Conservation (phyloP, 2,888 invertebrate genomes). For the Galerucella nymphaeae region DNA sequence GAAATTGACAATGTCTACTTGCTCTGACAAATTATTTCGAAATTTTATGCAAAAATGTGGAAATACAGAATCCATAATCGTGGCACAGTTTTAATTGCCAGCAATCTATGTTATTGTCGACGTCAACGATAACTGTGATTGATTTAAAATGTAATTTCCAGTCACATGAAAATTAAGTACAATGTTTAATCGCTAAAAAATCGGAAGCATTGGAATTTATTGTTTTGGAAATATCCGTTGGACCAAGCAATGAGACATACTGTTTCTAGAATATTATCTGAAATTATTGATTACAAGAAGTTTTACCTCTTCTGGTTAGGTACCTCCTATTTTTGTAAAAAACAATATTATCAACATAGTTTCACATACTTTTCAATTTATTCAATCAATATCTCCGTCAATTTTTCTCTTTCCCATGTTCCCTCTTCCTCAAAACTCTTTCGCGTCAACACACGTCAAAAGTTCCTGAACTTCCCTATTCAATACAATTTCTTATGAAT, state of each 20-base stretch:
- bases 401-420: no score
- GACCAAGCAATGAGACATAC: neutral
- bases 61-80: neutral
- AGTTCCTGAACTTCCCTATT: no score
- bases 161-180: neutral
- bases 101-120: neutral
- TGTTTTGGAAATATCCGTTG: neutral
- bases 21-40: neutral
- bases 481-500: no score
- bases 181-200: neutral
- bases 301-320: no score
- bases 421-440: no score
- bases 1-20: neutral
- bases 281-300: no score
- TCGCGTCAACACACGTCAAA: no score
- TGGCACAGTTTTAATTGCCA: neutral
- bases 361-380: no score
- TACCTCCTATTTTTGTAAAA: no score
- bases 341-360: no score
- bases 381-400: no score
- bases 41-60: conserved; percentile 1
- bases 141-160: neutral
- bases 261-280: no score
- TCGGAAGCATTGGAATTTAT: neutral
- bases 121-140: neutral